A percentile compares a stretch with the other conserved stretches of the same genome.
Conservation (phyloP, 2,888 invertebrate species). For the Steinernema scapterisci region DNA sequence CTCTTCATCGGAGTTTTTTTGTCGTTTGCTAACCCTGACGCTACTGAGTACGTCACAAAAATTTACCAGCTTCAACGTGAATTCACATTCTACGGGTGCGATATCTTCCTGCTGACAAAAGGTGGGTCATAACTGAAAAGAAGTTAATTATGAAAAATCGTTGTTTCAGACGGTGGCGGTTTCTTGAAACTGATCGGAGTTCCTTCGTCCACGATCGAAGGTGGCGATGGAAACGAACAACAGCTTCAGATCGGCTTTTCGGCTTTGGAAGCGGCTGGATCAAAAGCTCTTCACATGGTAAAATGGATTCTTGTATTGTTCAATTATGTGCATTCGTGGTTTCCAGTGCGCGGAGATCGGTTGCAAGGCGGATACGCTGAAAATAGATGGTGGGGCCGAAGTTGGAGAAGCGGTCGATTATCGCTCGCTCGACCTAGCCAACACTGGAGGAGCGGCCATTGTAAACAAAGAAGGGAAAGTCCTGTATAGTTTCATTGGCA, state of each 20-base stretch:
- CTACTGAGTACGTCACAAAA: constrained; percentile 51
- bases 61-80: constrained; percentile 46
- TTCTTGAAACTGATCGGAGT: constrained; percentile 50
- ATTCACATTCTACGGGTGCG: constrained; percentile 46
- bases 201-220: constrained; percentile 42
- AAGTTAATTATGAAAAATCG: background rate
- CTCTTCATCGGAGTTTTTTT: constrained; percentile 49
- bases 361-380: constrained; percentile 38
- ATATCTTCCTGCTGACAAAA: constrained; percentile 49
- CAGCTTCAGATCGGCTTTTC: constrained; percentile 47
- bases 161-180: constrained; percentile 45
- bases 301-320: constrained; percentile 19
- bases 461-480: constrained; percentile 43
- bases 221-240: constrained; percentile 37
- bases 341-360: constrained; percentile 44
- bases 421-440: background rate
- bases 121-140: constrained; percentile 34
- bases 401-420: background rate
- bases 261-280: constrained; percentile 46
- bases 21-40: constrained; percentile 43
- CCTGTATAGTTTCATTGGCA: constrained; percentile 45
- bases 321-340: background rate
- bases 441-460: constrained; percentile 40
- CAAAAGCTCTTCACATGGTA: constrained; percentile 45
- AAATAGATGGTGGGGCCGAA: constrained; percentile 2